These are phyloP conservation scores for Microctenopoma steveboyesi DNA, from an alignment of 2,797 vertebrate species.

Conservation along the genomic window DNA sequence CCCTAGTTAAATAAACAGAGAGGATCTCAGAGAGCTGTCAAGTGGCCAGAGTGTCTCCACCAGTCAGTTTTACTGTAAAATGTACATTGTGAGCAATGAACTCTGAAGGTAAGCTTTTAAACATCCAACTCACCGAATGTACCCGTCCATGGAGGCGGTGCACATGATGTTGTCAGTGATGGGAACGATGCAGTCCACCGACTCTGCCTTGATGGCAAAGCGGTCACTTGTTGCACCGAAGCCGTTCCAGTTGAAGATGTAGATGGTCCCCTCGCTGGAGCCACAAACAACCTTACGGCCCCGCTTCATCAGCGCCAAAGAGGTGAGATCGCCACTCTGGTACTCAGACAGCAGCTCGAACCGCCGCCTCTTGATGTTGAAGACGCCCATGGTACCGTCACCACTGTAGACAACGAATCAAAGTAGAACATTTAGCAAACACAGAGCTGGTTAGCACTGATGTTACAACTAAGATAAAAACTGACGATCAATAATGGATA, in stretches of 20 bases:
- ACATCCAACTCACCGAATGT: constrained; percentile 87
- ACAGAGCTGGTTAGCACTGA: background rate
- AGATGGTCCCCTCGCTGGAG: constrained; percentile 93
- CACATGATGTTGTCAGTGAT: constrained; percentile 91
- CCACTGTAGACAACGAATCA: constrained; percentile 79
- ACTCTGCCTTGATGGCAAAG: constrained; percentile 91
- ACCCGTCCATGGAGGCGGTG: constrained; percentile 90
- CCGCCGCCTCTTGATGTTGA: constrained; percentile 90
- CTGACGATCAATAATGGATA: background rate
- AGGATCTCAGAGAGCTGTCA: background rate
- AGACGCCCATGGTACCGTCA: constrained; percentile 93
- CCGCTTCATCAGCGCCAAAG: constrained; percentile 91
- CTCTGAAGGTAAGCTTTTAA: background rate
- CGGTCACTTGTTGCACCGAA: constrained; percentile 96
- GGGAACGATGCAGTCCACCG: constrained; percentile 90
- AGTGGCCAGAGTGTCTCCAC: too few relatives aligned
- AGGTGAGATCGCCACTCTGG: constrained; percentile 92
- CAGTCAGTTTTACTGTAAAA: background rate
- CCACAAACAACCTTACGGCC: constrained; percentile 93
- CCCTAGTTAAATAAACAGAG: constrained; percentile 74
- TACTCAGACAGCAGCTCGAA: constrained; percentile 93
- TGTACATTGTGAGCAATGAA: background rate
- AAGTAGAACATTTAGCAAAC: background rate
- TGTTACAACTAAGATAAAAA: background rate
- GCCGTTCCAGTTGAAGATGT: constrained; percentile 97